phyloP scores from a whole-genome alignment of 2,888 invertebrate species.

The Aspidiotus rigidus region DNA sequence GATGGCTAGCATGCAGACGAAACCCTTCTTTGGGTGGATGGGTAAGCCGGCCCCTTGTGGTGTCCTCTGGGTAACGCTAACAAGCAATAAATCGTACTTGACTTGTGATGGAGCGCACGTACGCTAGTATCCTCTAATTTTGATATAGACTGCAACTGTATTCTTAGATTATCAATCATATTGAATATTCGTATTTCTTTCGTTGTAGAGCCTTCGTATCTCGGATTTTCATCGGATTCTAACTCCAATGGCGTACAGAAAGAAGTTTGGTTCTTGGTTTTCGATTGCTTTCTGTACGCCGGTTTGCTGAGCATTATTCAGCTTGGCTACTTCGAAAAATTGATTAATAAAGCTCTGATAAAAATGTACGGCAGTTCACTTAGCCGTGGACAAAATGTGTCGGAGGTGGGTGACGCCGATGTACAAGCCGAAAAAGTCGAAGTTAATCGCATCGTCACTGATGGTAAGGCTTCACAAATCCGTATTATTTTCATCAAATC shows the following conservation, averaged over 20 bases:
- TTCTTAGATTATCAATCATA: too few relatives aligned
- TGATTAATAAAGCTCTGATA: not conserved
- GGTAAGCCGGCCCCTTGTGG: too few relatives aligned
- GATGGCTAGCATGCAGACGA: too few relatives aligned
- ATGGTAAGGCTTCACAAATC: too few relatives aligned
- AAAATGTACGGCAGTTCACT: conserved; percentile 1
- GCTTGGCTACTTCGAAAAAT: conserved; percentile 6
- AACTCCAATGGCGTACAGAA: conserved; percentile 36
- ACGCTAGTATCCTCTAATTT: too few relatives aligned
- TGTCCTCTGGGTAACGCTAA: too few relatives aligned
- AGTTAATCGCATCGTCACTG: not conserved
- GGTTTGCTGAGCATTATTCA: conserved; percentile 37
- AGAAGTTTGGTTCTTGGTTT: conserved; percentile 37
- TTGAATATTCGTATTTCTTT: too few relatives aligned
- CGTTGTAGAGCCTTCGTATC: conserved; percentile 31
- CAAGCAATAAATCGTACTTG: too few relatives aligned
- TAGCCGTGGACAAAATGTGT: not conserved
- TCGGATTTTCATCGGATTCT: conserved; percentile 30
- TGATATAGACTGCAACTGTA: too few relatives aligned
- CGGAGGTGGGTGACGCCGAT: not conserved
- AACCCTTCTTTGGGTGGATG: too few relatives aligned
- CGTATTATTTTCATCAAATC: too few relatives aligned
- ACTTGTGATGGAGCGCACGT: too few relatives aligned
- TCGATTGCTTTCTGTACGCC: conserved; percentile 37
- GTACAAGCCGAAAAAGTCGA: not conserved